A percentile compares a stretch with the other conserved stretches of the same genome.
phyloP scores from a whole-genome alignment of 1,140 invertebrate species.

The Eulimnadia texana region DNA sequence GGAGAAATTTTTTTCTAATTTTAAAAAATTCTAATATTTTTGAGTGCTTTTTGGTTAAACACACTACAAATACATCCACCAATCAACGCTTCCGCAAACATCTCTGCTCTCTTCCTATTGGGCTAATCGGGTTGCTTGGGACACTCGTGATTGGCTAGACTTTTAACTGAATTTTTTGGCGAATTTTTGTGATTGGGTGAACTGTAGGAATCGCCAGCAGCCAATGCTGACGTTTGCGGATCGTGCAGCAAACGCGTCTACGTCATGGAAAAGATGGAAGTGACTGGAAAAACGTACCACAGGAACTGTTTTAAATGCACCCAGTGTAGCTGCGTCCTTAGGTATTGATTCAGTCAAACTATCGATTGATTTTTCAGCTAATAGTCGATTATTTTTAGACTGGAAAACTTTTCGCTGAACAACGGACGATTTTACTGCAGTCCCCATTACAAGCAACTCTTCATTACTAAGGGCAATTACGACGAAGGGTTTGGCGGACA shows the following conservation, averaged over 20 bases:
- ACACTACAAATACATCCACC: too few species aligned
- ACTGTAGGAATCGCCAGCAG: slow-evolving; percentile 36
- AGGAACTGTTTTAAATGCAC: slow-evolving; percentile 65
- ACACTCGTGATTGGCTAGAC: not conserved
- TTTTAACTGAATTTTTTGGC: not conserved
- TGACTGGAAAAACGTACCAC: slow-evolving; percentile 56
- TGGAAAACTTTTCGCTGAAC: slow-evolving; percentile 60
- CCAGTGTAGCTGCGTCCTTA: slow-evolving; percentile 56
- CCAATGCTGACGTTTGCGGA: slow-evolving; percentile 46
- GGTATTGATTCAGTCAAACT: slow-evolving; percentile 35
- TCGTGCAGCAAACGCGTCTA: slow-evolving; percentile 59
- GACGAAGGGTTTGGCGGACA: slow-evolving; percentile 51
- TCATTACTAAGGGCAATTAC: slow-evolving; percentile 70
- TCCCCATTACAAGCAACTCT: slow-evolving; percentile 65
- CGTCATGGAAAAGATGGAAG: slow-evolving; percentile 62
- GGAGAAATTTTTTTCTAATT: too few species aligned
- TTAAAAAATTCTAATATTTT: too few species aligned
- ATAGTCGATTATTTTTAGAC: slow-evolving; percentile 34
- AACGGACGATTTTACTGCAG: slow-evolving; percentile 60
- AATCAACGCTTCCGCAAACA: too few species aligned
- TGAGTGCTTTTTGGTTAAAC: too few species aligned
- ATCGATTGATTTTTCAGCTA: slow-evolving; percentile 17
- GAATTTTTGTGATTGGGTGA: not conserved
- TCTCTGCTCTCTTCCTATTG: too few species aligned
- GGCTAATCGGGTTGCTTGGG: too few species aligned